A percentile compares a stretch with the other conserved stretches of the same genome.
These are phyloP conservation scores for Dasypus novemcinctus DNA, from an alignment of 2,113 vertebrate genomes.

Conservation along the genomic window DNA sequence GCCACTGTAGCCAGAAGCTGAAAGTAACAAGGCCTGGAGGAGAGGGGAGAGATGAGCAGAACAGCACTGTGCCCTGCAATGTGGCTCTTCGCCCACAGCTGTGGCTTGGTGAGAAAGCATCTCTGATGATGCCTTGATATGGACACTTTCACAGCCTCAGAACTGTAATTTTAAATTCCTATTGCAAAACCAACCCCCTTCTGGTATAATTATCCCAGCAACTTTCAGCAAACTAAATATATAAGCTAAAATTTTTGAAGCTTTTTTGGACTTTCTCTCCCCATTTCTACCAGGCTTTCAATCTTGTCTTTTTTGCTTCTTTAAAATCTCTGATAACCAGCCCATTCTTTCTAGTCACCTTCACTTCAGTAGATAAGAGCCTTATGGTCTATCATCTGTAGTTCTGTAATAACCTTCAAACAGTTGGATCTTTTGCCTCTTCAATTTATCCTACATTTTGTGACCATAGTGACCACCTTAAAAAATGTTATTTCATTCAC, in stretches of 20 bases:
- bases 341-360: background rate
- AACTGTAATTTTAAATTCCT: too few relatives aligned
- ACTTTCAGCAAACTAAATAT: too few relatives aligned
- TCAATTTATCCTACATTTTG: background rate
- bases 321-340: background rate
- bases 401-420: background rate
- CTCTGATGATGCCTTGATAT: too few relatives aligned
- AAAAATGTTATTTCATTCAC: conserved; percentile 4
- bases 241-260: background rate
- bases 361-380: background rate
- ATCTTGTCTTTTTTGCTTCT: background rate
- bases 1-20: too few relatives aligned
- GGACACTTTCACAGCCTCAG: too few relatives aligned
- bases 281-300: background rate
- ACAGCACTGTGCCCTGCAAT: too few relatives aligned
- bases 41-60: too few relatives aligned
- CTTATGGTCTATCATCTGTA: background rate
- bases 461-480: background rate
- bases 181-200: too few relatives aligned
- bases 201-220: too few relatives aligned
- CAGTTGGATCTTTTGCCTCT: background rate
- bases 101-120: too few relatives aligned
- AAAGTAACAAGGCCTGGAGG: too few relatives aligned
- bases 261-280: background rate
- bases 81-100: too few relatives aligned